These are phyloP conservation scores for Graphium colonna DNA, from an alignment of 2,888 invertebrate species.

Conservation along the genomic window DNA sequence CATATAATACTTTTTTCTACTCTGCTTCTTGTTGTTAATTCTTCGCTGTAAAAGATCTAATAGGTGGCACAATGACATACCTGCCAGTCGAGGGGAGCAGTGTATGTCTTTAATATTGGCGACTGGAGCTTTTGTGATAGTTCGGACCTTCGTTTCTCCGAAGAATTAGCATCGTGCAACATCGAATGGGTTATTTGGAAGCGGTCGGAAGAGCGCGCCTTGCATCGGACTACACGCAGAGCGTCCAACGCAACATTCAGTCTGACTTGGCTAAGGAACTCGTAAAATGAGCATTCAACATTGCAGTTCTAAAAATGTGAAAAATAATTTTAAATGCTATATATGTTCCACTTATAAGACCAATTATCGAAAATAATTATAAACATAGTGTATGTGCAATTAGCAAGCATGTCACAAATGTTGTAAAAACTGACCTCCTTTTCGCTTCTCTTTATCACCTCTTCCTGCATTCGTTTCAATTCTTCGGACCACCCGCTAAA, in stretches of 20 bases:
- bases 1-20: too few relatives aligned
- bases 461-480: constrained; percentile 52
- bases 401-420: too few relatives aligned
- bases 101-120: constrained; percentile 49
- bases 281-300: constrained; percentile 53
- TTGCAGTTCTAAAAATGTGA: constrained; percentile 36
- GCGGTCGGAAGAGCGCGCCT: constrained; percentile 51
- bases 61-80: constrained; percentile 29
- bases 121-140: constrained; percentile 28
- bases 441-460: constrained; percentile 41
- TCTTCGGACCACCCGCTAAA: constrained; percentile 62
- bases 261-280: constrained; percentile 56
- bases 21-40: too few relatives aligned
- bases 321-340: not conserved
- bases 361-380: too few relatives aligned
- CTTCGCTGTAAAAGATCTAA: too few relatives aligned
- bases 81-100: constrained; percentile 50
- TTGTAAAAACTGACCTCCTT: constrained; percentile 38
- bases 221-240: constrained; percentile 52
- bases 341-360: not conserved
- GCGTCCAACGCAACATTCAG: constrained; percentile 60
- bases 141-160: constrained; percentile 45
- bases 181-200: constrained; percentile 39
- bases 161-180: constrained; percentile 53
- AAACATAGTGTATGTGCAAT: too few relatives aligned